Percentiles rank a stretch among this genome's conserved stretches.
phyloP scores from a whole-genome alignment of 2,113 vertebrate genomes.

The Leucoraja erinaceus region DNA sequence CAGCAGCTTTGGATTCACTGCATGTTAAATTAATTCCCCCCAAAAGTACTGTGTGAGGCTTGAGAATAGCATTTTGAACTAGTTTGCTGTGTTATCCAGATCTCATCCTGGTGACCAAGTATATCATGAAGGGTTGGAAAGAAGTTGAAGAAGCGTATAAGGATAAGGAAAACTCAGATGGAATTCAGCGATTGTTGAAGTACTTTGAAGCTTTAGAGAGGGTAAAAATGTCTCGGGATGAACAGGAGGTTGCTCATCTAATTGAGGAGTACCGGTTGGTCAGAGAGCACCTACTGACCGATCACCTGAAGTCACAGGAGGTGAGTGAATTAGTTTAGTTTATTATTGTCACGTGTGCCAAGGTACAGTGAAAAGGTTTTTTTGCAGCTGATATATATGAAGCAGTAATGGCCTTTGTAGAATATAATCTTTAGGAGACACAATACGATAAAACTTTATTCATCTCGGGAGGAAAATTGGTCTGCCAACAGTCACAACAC shows the following conservation, averaged over 20 bases:
- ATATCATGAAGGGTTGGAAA: constrained; percentile 90
- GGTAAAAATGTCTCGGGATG: constrained; percentile 77
- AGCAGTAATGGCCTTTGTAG: not conserved
- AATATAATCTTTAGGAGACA: not conserved
- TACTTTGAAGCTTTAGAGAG: constrained; percentile 86
- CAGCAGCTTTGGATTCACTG: not conserved
- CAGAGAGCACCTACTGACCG: constrained; percentile 78
- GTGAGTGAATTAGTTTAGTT: constrained; percentile 51
- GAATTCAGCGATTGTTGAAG: constrained; percentile 69
- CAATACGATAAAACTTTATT: too few species aligned
- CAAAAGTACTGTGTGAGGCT: not conserved
- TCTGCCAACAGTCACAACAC: too few species aligned
- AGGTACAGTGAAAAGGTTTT: too few species aligned
- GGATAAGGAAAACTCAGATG: constrained; percentile 71
- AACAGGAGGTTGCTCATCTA: constrained; percentile 76
- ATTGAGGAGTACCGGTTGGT: constrained; percentile 82
- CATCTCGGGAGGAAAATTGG: too few species aligned
- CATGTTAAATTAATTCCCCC: not conserved
- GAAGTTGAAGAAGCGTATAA: constrained; percentile 73
- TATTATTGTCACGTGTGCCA: too few species aligned
- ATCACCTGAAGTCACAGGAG: constrained; percentile 81
- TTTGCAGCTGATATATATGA: not conserved
- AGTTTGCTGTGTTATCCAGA: constrained; percentile 59
- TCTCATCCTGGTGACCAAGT: constrained; percentile 79
- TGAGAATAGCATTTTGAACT: not conserved